Conservation (phyloP, 2,113 vertebrate species). For the Rhinopomastus cyanomelas region DNA sequence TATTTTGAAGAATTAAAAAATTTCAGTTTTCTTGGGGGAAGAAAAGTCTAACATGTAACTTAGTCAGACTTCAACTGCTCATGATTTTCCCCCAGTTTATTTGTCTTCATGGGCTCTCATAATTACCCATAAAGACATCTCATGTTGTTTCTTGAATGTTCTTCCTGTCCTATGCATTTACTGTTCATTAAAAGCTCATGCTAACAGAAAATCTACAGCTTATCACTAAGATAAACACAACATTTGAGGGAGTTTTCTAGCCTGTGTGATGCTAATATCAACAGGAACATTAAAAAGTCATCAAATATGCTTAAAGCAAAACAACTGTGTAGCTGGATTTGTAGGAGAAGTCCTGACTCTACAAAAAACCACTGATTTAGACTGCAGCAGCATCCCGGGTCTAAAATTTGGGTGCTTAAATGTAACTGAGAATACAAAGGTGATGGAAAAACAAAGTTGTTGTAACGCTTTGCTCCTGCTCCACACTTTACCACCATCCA, state of each 20-base stretch:
- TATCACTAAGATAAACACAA: not conserved
- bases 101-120: too few relatives aligned
- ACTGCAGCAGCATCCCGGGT: not conserved
- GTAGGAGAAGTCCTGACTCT: not conserved
- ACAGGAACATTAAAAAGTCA: not conserved
- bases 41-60: not conserved
- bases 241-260: not conserved
- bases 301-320: not conserved
- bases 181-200: not conserved
- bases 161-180: not conserved
- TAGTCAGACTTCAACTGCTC: not conserved
- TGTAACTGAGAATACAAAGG: not conserved
- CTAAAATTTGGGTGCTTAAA: not conserved
- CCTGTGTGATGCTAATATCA: not conserved
- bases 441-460: not conserved
- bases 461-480: not conserved
- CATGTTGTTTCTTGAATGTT: not conserved
- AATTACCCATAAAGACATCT: not conserved
- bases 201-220: not conserved
- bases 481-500: not conserved
- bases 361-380: not conserved
- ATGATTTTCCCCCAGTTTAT: not conserved
- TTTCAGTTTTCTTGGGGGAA: not conserved
- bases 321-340: not conserved
- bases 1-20: not conserved